Evolutionary conservation across 2,113 vertebrate species (phyloP).

Genomic region (Cepphus grylle): DNA sequence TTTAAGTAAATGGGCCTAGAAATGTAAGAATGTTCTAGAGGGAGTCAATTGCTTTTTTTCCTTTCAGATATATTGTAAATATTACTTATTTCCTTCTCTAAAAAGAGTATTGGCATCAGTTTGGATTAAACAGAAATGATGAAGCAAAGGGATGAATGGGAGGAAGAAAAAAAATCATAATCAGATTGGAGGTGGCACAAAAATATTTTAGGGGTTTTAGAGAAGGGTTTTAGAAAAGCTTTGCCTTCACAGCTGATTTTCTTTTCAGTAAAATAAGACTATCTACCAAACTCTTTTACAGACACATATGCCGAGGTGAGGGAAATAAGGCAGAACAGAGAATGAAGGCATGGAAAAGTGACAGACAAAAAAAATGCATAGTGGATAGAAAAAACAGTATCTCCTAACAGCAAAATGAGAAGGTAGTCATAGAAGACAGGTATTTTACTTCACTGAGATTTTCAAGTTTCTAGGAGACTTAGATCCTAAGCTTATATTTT

Average conservation of each 20-base stretch:
- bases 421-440: background rate
- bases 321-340: background rate
- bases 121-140: background rate
- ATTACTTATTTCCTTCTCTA: background rate
- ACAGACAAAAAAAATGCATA: background rate
- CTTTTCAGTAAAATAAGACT: background rate
- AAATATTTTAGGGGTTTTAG: background rate
- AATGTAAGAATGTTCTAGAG: background rate
- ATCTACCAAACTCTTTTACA: background rate
- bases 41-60: background rate
- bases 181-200: background rate
- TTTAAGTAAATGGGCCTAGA: background rate
- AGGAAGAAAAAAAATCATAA: background rate
- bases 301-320: background rate
- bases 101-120: background rate
- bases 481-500: background rate
- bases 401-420: background rate
- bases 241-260: background rate
- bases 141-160: background rate
- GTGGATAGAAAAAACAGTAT: background rate
- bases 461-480: background rate
- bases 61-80: background rate
- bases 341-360: background rate
- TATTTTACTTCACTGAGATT: background rate
- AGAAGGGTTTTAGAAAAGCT: background rate